Evolutionary conservation across 2,113 vertebrate genomes (phyloP), one percentile per base, ranked within the genome.

Genomic region (Embiotoca jacksoni): DNA sequence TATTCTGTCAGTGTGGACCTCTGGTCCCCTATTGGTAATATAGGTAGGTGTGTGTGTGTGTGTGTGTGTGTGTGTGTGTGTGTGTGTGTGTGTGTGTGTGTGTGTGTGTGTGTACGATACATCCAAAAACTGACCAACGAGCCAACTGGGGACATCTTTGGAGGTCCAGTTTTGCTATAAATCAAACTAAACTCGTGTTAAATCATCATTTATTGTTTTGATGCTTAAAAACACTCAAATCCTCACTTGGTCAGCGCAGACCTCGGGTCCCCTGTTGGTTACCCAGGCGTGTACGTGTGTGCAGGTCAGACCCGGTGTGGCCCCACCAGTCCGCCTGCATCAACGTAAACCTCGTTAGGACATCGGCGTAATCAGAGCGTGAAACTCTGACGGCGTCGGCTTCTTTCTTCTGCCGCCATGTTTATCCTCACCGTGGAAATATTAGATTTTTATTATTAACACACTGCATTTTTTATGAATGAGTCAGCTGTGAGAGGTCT

Each of bases 391-490:
- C 59, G 55, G 60, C 60, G 32, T 8, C 61, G 23, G 33, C 46
- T 35, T 8, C 44, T 62, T 73, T 69, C 46, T 71, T 54, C 73
- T 54, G 23, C 60, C 8, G 69, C 75, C 70, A 54, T 81, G 81
- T 75, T 84, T 80, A 74, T 31, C 10, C 58, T 60, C 6, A 3
- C 39, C 9, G 57, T 5, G 62, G 78, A 65, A 57, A 75, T 72
- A 72, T 87, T 33, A 81, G 9, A 13, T 63, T 84, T 23, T 84
- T 75, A 78, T 75, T 67, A 87, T 68, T 9, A 81, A 81, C 60
- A 75, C 44, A 6, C 55, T 57, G 37, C 66, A 72, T 82, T 75
- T 82, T 68, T 86, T 15, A 70, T 66, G 60, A 75, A 44, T 72
- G 75, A 74, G 68, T 53, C 44, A 72, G 31, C 8, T 7, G 8